Evolutionary conservation across 2,113 vertebrate genomes (phyloP), one percentile per base, ranked within the genome.

Genomic region (Baryphthengus martii): DNA sequence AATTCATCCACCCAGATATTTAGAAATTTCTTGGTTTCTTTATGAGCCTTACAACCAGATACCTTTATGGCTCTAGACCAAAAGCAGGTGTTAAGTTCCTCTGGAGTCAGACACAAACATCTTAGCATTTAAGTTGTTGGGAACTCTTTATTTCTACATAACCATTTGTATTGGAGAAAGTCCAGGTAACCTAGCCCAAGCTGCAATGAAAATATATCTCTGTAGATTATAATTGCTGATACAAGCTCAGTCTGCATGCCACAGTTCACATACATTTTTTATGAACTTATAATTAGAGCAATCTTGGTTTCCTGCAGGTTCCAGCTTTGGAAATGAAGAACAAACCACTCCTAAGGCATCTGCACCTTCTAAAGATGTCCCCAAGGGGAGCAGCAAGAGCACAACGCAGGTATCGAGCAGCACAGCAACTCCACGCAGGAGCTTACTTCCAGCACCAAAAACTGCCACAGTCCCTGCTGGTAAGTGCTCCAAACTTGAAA

Each of bases 381-480:
- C 97, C 89, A 98, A 98, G 88, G 97, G 96, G 8, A 90, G 96
- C 40, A 65, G 90, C 88, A 97, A 97, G 75, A 96, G 44, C 65
- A 78, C 96, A 1, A 81, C 95, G 0, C 98, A 98, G 29, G 96
- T 96, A 33, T 92, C 98, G 5, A 98, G 97, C 85, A 97, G 87
- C 56, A 95, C 96, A 25, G 94, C 95, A 2, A 94, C 98, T 19
- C 97, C 98, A 37, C 98, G 98, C 80, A 98, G 97, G 96, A 98
- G 98, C 90, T 96, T 99, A 82, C 98, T 98, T 91, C 98, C 98
- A 2, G 98, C 98, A 2, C 98, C 98, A 17, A 98, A 98, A 96
- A 85, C 98, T 45, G 74, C 95, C 39, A 40, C 95, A 18, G 81
- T 92, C 73, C 97, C 98, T 3, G 3, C 97, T 81, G 97, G 98